Evolutionary conservation across 1,140 invertebrate species (phyloP).

Genomic region (Proales similis): DNA sequence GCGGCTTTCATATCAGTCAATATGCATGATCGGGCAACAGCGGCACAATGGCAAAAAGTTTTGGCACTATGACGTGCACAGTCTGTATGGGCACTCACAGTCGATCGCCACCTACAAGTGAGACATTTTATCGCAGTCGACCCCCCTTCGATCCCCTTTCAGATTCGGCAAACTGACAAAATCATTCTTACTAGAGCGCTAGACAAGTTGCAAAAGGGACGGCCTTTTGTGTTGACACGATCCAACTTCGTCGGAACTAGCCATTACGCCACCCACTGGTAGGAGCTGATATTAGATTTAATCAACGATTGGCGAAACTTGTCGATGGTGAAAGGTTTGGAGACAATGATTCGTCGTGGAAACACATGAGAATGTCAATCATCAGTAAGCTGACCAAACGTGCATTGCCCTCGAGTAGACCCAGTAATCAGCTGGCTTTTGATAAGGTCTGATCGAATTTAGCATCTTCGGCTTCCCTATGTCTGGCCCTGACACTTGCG

Average conservation of each 20-base stretch:
- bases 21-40: conserved; percentile 57
- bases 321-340: conserved; percentile 58
- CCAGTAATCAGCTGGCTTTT: too few relatives aligned
- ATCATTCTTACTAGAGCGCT: too few relatives aligned
- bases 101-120: conserved; percentile 55
- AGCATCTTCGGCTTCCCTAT: conserved; percentile 61
- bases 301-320: background rate
- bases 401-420: too few relatives aligned
- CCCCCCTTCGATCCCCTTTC: too few relatives aligned
- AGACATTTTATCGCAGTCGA: too few relatives aligned
- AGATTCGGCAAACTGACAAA: too few relatives aligned
- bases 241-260: conserved; percentile 74
- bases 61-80: conserved; percentile 60
- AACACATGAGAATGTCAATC: conserved; percentile 49
- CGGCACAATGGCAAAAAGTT: conserved; percentile 57
- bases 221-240: conserved; percentile 74
- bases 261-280: conserved; percentile 77
- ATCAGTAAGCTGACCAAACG: too few relatives aligned
- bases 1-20: conserved; percentile 53
- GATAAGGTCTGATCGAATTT: conserved; percentile 42
- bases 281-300: background rate
- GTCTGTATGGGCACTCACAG: conserved; percentile 61
- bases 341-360: conserved; percentile 46
- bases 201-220: too few relatives aligned
- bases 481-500: conserved; percentile 81